Evolutionary conservation across 2,888 invertebrate genomes (phyloP).

Genomic region (Nephrotoma flavescens): DNA sequence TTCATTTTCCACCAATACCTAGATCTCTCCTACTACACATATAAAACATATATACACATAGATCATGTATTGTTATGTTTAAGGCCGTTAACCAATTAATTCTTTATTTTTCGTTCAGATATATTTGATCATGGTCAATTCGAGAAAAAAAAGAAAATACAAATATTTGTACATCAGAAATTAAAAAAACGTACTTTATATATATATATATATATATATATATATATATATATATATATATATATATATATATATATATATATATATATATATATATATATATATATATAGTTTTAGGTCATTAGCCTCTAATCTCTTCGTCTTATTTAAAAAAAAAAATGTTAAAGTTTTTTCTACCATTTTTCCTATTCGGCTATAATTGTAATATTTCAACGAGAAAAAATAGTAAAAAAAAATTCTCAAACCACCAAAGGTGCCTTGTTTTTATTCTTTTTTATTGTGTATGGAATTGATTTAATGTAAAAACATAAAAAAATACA

Average conservation of each 20-base stretch:
- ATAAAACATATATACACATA: not conserved
- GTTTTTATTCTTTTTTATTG: not conserved
- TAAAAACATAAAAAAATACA: not conserved
- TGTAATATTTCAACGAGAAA: not conserved
- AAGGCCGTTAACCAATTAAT: not conserved
- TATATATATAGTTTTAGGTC: not conserved
- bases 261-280: not conserved
- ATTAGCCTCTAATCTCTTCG: not conserved
- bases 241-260: not conserved
- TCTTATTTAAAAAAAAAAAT: not conserved
- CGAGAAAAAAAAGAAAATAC: not conserved
- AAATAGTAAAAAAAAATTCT: not conserved
- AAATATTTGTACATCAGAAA: not conserved
- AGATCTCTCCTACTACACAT: not conserved
- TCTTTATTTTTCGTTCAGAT: not conserved
- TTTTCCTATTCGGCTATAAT: not conserved
- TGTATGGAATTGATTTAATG: not conserved
- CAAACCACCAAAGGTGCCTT: conserved; percentile 3
- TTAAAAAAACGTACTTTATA: not conserved
- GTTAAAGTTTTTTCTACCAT: not conserved
- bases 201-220: not conserved
- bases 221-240: not conserved
- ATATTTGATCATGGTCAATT: not conserved
- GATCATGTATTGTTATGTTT: not conserved
- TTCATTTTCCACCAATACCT: not conserved